These are phyloP conservation scores for Lasioglossum malachurum DNA, from an alignment of 2,888 invertebrate genomes.

Conservation along the genomic window DNA sequence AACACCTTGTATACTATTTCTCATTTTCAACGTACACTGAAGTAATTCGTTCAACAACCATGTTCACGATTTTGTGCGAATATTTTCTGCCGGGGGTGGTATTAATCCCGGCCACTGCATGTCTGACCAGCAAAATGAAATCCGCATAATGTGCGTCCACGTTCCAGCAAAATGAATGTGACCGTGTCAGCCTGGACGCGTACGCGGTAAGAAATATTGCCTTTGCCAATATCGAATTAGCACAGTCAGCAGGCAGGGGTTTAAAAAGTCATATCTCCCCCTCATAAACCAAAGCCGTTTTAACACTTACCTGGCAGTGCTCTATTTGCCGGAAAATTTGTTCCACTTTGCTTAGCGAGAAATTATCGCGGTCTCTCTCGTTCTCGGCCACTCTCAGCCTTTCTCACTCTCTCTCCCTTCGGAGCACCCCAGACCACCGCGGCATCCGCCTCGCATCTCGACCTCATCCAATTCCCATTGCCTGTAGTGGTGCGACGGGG, in stretches of 20 bases:
- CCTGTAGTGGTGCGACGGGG: conserved; percentile 57
- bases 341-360: conserved; percentile 50
- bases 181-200: neutral
- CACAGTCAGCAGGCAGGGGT: conserved; percentile 19
- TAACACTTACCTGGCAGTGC: conserved; percentile 47
- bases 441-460: conserved; percentile 43
- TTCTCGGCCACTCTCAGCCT: neutral
- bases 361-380: conserved; percentile 39
- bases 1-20: too few relatives aligned
- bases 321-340: conserved; percentile 62
- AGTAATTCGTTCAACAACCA: too few relatives aligned
- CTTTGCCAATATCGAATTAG: conserved; percentile 27
- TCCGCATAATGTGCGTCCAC: neutral
- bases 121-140: neutral
- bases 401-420: neutral
- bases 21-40: too few relatives aligned
- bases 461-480: conserved; percentile 72
- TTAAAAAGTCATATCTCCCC: conserved; percentile 28
- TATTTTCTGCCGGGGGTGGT: neutral
- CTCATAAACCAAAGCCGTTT: conserved; percentile 45
- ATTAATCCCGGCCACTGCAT: neutral
- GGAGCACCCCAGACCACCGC: neutral
- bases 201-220: neutral
- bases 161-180: neutral
- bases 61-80: neutral